Conservation (phyloP, 2,113 vertebrate genomes). For the Steatornis caripensis region DNA sequence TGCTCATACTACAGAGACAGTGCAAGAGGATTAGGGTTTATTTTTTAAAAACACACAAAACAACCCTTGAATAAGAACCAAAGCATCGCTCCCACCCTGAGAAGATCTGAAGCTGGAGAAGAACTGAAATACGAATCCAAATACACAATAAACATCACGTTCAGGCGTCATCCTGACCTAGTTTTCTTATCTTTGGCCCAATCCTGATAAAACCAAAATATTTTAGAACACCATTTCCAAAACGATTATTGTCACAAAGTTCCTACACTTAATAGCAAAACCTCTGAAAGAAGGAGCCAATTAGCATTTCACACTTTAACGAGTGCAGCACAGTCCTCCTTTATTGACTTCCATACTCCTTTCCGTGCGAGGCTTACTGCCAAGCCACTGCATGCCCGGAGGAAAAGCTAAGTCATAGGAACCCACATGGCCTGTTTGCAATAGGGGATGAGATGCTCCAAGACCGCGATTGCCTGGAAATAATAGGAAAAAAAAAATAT, state of each 20-base stretch:
- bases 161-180: neutral
- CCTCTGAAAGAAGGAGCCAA: neutral
- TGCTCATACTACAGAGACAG: neutral
- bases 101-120: neutral
- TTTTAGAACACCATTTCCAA: neutral
- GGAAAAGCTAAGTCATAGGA: neutral
- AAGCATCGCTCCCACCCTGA: neutral
- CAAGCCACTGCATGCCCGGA: neutral
- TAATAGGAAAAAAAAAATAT: neutral
- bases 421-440: neutral
- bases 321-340: neutral
- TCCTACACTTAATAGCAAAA: neutral
- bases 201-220: neutral
- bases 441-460: fast-evolving
- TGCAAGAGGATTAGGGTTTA: neutral
- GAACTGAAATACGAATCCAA: neutral
- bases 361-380: neutral
- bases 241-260: neutral
- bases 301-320: neutral
- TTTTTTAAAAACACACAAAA: neutral
- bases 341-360: neutral
- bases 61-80: neutral
- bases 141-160: neutral
- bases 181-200: neutral
- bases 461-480: neutral